Evolutionary conservation across 53 echinoderm and acorn worm species (phyloP).

Genomic region (Antedon mediterranea): DNA sequence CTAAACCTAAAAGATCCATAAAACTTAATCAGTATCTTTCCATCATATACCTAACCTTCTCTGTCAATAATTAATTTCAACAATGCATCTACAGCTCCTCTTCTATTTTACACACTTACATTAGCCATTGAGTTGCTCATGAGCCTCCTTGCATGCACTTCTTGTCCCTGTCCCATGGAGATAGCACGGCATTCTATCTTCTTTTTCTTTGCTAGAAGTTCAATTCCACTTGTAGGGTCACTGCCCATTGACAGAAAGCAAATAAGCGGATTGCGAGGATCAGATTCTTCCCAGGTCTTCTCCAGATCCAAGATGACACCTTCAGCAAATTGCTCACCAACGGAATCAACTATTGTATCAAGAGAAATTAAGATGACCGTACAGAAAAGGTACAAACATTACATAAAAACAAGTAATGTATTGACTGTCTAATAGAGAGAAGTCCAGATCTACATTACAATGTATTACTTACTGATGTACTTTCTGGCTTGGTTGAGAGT

Average conservation of each 20-base stretch:
- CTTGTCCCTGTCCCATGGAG: slow-evolving; percentile 98
- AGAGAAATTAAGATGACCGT: no score
- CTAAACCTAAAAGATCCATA: not conserved
- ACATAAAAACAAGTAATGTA: no score
- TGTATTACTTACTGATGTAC: slow-evolving; percentile 60
- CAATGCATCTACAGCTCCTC: not conserved
- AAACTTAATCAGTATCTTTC: not conserved
- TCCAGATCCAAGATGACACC: slow-evolving; percentile 85
- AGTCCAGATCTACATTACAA: no score
- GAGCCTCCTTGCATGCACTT: slow-evolving; percentile 83
- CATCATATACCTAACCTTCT: not conserved
- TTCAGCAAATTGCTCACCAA: slow-evolving; percentile 75
- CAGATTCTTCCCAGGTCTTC: slow-evolving; percentile 81
- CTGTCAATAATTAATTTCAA: not conserved
- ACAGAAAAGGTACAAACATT: no score
- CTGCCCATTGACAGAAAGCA: slow-evolving; percentile 98
- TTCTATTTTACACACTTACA: slow-evolving; percentile 42
- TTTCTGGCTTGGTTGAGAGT: slow-evolving; percentile 90
- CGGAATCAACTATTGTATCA: slow-evolving; percentile 36
- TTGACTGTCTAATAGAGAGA: no score
- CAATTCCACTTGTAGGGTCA: slow-evolving; percentile 88
- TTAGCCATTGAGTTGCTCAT: slow-evolving; percentile 73
- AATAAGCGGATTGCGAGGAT: slow-evolving; percentile 70
- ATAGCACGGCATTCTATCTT: slow-evolving; percentile 86
- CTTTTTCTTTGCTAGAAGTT: slow-evolving; percentile 79